These are phyloP conservation scores for Heptranchias perlo DNA, from an alignment of 2,113 vertebrate species.

Conservation along the genomic window DNA sequence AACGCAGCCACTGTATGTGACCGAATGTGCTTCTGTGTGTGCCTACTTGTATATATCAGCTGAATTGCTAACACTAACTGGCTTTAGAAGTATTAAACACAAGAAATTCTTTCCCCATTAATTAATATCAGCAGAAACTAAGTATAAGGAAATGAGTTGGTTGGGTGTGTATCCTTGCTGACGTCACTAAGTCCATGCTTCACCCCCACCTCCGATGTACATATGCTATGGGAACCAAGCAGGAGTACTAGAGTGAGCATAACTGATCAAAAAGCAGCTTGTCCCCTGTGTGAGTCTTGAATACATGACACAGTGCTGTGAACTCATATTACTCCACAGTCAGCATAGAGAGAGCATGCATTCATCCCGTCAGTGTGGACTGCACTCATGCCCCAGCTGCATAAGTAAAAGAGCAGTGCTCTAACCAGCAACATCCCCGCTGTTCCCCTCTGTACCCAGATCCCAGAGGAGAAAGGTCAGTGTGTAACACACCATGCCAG, in stretches of 20 bases:
- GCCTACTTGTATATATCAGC: neutral
- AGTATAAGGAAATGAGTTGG: neutral
- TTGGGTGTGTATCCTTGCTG: neutral
- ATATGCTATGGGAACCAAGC: neutral
- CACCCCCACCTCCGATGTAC: neutral
- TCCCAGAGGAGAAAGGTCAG: neutral
- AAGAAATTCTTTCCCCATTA: neutral
- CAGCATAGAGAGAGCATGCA: neutral
- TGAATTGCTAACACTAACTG: neutral
- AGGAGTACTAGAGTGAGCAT: neutral
- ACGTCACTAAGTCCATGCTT: neutral
- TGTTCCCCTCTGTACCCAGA: neutral
- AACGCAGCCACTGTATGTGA: slow-evolving; percentile 42
- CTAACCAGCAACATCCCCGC: neutral
- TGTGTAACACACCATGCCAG: neutral
- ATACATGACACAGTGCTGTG: neutral
- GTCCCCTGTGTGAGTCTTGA: neutral
- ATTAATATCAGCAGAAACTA: neutral
- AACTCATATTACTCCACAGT: neutral
- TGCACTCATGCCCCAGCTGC: neutral
- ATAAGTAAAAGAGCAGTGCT: neutral
- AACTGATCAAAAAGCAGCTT: neutral
- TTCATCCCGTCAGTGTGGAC: neutral
- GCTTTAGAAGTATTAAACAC: neutral
- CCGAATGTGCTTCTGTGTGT: neutral